Evolutionary conservation across 2,797 vertebrate species (phyloP).

Genomic region (Lemur catta): DNA sequence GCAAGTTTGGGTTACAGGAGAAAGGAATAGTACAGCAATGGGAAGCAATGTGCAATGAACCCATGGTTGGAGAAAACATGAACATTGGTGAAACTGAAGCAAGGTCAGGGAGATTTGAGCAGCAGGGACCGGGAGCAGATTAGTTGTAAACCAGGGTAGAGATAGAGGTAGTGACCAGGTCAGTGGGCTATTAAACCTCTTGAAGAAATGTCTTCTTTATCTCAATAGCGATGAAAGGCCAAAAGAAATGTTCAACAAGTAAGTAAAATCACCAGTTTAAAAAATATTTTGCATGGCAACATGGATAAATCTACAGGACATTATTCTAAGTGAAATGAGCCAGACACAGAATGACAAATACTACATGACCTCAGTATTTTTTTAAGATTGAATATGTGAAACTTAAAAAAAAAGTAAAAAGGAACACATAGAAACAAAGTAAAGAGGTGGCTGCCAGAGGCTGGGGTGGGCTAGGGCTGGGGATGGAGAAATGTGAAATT

Average conservation of each 20-base stretch:
- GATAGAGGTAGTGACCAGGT: background rate
- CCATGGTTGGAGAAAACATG: background rate
- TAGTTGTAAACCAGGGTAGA: background rate
- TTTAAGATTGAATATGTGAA: too few species aligned
- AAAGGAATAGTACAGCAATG: background rate
- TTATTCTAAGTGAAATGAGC: background rate
- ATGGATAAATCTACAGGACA: background rate
- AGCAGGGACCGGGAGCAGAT: background rate
- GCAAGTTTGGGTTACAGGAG: background rate
- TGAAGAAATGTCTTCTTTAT: background rate
- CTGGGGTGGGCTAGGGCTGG: background rate
- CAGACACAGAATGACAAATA: background rate
- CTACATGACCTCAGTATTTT: background rate
- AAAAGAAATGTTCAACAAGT: background rate
- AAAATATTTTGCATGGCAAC: background rate
- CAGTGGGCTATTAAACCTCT: background rate
- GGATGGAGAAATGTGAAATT: background rate
- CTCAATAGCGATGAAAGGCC: background rate
- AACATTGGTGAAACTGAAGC: accelerated
- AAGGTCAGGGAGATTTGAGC: background rate
- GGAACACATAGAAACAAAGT: background rate
- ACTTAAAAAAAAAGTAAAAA: background rate
- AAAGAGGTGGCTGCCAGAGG: background rate
- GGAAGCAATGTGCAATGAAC: background rate
- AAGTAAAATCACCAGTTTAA: background rate